phyloP scores from a whole-genome alignment of 2,888 invertebrate genomes.

The Sarcophaga variegata region DNA sequence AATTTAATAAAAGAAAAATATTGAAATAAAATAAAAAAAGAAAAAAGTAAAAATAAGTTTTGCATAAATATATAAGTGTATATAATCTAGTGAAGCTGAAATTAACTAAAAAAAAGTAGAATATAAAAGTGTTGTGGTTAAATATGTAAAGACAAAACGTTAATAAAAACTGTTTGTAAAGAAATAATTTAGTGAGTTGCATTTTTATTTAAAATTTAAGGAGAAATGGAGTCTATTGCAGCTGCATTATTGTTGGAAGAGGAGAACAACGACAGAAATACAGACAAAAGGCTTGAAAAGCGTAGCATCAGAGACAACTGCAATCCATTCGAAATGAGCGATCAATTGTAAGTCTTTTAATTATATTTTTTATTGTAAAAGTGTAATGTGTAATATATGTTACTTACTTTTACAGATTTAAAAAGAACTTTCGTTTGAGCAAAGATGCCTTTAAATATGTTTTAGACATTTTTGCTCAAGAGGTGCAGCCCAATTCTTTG shows the following conservation, averaged over 20 bases:
- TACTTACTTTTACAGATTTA: conserved; percentile 1
- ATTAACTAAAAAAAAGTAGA: conserved; percentile 1
- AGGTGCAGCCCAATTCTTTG: no score
- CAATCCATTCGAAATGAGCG: not conserved
- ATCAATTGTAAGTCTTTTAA: not conserved
- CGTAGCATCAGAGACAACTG: not conserved
- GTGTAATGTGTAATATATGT: conserved; percentile 5
- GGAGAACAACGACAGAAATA: conserved; percentile 20
- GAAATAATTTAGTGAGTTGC: no score
- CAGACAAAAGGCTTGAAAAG: not conserved
- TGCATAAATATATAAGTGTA: no score
- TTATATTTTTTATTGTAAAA: conserved; percentile 6
- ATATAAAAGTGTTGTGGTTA: not conserved
- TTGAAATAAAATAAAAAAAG: no score
- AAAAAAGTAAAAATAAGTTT: no score
- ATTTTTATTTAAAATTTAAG: not conserved
- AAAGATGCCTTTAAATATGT: no score
- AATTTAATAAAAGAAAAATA: no score
- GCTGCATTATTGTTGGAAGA: conserved; percentile 39
- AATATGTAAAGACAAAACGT: no score
- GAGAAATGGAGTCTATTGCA: conserved; percentile 28
- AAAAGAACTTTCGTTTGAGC: no score
- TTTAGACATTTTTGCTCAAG: no score
- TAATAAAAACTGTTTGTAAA: no score
- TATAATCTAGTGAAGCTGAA: not conserved